These are phyloP conservation scores for Dyspetes luteomarginatus DNA, from an alignment of 2,888 invertebrate species.

Conservation along the genomic window DNA sequence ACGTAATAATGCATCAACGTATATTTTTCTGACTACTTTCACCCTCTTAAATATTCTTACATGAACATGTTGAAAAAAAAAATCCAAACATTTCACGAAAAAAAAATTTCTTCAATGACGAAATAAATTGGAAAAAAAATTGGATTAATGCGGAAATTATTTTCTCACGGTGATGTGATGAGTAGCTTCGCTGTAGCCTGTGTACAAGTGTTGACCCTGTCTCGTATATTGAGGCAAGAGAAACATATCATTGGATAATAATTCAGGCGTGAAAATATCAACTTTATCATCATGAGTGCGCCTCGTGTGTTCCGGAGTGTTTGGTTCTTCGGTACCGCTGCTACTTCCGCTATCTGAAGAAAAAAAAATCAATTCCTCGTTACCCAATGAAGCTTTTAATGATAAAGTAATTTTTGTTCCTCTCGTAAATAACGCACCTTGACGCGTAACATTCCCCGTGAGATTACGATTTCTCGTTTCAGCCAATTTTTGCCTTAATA, in stretches of 20 bases:
- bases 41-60: too few species aligned
- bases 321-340: slow-evolving; percentile 74
- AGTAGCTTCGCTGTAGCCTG: slow-evolving; percentile 86
- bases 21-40: too few species aligned
- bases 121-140: too few species aligned
- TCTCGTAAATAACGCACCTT: slow-evolving; percentile 67
- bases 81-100: too few species aligned
- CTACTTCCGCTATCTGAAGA: slow-evolving; percentile 73
- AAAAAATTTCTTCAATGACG: too few species aligned
- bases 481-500: slow-evolving; percentile 87
- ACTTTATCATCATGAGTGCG: slow-evolving; percentile 69
- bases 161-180: slow-evolving; percentile 85
- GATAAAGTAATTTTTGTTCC: not conserved
- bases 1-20: too few species aligned
- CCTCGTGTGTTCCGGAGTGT: slow-evolving; percentile 68
- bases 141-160: not conserved
- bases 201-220: slow-evolving; percentile 85
- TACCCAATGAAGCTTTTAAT: not conserved
- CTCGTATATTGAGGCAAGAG: slow-evolving; percentile 86
- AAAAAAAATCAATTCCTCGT: slow-evolving; percentile 12
- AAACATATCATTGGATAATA: slow-evolving; percentile 83
- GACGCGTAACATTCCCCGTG: slow-evolving; percentile 65
- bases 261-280: slow-evolving; percentile 70
- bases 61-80: too few species aligned
- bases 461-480: slow-evolving; percentile 83